Conservation (phyloP, 1,140 invertebrate genomes). For the Argopecten irradians region DNA sequence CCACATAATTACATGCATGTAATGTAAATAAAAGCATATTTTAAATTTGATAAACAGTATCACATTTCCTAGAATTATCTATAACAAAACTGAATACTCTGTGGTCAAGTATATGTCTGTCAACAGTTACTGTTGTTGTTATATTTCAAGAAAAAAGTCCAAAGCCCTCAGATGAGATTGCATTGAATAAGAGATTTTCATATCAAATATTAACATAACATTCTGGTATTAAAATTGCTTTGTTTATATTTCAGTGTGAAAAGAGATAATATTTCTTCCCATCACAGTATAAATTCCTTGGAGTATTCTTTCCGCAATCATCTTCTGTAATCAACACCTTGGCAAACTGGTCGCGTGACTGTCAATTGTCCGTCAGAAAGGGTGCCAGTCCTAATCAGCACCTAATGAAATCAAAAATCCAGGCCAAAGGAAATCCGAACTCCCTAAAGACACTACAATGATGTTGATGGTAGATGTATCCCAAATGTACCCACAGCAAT, state of each 20-base stretch:
- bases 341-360: background rate
- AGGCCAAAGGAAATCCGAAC: background rate
- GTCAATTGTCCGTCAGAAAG: background rate
- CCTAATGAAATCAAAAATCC: conserved; percentile 1
- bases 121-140: too few species aligned
- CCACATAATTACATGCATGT: too few species aligned
- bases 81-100: too few species aligned
- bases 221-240: too few species aligned
- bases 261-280: background rate
- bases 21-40: too few species aligned
- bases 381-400: background rate
- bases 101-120: too few species aligned
- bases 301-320: background rate
- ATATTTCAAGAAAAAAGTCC: too few species aligned
- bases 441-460: background rate
- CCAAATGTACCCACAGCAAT: conserved; percentile 14
- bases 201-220: too few species aligned
- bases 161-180: too few species aligned
- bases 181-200: too few species aligned
- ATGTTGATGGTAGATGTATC: conserved; percentile 22
- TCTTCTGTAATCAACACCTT: background rate
- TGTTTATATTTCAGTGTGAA: background rate
- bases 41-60: too few species aligned
- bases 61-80: too few species aligned
- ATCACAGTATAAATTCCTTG: background rate